phyloP scores from a whole-genome alignment of 2,113 vertebrate species.

The Caranx melampygus region DNA sequence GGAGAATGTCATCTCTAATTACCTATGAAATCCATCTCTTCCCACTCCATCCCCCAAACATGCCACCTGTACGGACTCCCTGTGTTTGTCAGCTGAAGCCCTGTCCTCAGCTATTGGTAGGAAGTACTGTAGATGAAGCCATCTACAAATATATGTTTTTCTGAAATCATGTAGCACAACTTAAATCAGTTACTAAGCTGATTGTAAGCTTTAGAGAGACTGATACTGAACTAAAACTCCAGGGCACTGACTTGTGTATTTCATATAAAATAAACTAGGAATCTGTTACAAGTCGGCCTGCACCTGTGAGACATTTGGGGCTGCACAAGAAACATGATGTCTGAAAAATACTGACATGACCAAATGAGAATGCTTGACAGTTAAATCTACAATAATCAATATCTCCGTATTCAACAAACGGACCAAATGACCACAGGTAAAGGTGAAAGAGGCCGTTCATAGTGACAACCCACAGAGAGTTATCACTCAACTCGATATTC shows the following conservation, averaged over 20 bases:
- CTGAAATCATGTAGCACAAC: neutral
- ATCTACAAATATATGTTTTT: neutral
- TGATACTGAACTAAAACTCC: neutral
- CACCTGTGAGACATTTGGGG: neutral
- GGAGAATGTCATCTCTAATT: conserved; percentile 75
- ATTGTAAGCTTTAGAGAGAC: neutral
- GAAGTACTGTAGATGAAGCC: neutral
- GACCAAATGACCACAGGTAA: neutral
- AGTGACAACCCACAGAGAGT: neutral
- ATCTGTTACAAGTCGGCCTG: neutral
- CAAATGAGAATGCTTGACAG: neutral
- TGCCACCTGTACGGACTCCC: conserved; percentile 54
- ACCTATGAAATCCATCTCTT: conserved; percentile 72
- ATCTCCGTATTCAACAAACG: neutral
- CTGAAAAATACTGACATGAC: neutral
- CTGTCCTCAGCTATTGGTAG: conserved; percentile 35
- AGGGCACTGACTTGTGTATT: neutral
- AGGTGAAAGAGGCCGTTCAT: neutral
- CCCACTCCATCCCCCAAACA: conserved; percentile 20
- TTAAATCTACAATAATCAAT: neutral
- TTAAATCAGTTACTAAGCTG: neutral
- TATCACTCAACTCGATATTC: no score
- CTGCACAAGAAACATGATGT: neutral
- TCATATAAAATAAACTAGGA: neutral
- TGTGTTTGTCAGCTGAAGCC: conserved; percentile 57